A percentile compares a stretch with the other conserved stretches of the same genome.
Conservation (phyloP, 92 coral and sea anemone species). For the Diadumene lineata region DNA sequence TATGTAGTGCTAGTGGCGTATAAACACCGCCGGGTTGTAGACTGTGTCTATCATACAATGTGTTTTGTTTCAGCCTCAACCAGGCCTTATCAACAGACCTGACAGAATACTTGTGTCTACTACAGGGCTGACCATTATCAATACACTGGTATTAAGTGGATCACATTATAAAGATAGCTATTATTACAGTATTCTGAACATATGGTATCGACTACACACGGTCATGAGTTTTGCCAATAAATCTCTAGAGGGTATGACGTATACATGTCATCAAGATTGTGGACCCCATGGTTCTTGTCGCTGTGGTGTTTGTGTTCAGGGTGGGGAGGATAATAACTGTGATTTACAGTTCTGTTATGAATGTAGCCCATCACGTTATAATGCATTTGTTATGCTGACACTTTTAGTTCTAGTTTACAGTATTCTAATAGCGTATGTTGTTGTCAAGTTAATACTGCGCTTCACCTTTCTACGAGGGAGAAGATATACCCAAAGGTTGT, state of each 20-base stretch:
- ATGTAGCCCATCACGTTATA: constrained; percentile 80
- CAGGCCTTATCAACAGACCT: constrained; percentile 89
- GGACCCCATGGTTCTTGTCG: constrained; percentile 99
- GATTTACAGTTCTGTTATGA: constrained; percentile 78
- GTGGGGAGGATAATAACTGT: constrained; percentile 76
- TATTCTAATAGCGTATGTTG: constrained; percentile 40
- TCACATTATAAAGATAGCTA: constrained; percentile 51
- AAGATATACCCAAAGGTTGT: constrained; percentile 39
- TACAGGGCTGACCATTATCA: constrained; percentile 67
- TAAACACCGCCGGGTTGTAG: no score
- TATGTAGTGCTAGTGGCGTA: no score
- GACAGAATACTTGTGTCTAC: constrained; percentile 85
- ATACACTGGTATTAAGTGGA: constrained; percentile 61
- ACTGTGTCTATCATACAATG: no score
- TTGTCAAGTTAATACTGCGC: constrained; percentile 32
- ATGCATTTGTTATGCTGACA: constrained; percentile 42
- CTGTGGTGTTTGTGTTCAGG: constrained; percentile 92
- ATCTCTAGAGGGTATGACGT: constrained; percentile 38
- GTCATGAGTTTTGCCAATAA: constrained; percentile 63
- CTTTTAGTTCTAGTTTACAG: constrained; percentile 26
- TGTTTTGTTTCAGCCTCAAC: constrained; percentile 70
- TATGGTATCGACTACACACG: constrained; percentile 68
- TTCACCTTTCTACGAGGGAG: constrained; percentile 33
- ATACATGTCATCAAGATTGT: constrained; percentile 90
- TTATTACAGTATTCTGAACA: constrained; percentile 76